Evolutionary conservation across 2,797 vertebrate species (phyloP).

Genomic region (Enteromius unitaeniatus): DNA sequence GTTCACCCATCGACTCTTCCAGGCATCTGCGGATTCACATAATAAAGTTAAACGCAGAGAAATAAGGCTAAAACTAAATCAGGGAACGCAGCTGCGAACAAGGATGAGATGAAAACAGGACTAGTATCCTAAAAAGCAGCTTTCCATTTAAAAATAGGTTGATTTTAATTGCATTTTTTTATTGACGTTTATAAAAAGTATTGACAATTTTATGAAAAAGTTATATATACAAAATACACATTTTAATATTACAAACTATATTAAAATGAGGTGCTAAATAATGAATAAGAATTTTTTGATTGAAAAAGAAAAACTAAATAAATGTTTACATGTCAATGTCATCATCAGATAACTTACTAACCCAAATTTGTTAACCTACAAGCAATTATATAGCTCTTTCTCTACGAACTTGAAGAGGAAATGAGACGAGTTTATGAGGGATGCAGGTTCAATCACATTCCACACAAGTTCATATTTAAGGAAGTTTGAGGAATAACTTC

Average conservation of each 20-base stretch:
- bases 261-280: neutral
- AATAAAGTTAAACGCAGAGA: neutral
- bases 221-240: neutral
- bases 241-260: neutral
- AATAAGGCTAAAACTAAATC: neutral
- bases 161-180: too few species aligned
- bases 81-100: neutral
- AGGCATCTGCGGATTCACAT: slow-evolving; percentile 71
- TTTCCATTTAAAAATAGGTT: neutral
- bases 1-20: slow-evolving; percentile 81
- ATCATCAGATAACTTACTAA: neutral
- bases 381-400: neutral
- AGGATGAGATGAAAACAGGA: neutral
- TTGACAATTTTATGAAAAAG: too few species aligned
- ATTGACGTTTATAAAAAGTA: too few species aligned
- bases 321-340: neutral
- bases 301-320: neutral
- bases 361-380: neutral
- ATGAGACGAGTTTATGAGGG: neutral
- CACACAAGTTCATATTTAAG: neutral
- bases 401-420: neutral
- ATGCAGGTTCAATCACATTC: neutral
- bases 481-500: slow-evolving; percentile 19
- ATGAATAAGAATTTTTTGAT: neutral
- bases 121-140: too few species aligned